Conservation (phyloP, 2,797 vertebrate species). For the Selene dorsalis region DNA sequence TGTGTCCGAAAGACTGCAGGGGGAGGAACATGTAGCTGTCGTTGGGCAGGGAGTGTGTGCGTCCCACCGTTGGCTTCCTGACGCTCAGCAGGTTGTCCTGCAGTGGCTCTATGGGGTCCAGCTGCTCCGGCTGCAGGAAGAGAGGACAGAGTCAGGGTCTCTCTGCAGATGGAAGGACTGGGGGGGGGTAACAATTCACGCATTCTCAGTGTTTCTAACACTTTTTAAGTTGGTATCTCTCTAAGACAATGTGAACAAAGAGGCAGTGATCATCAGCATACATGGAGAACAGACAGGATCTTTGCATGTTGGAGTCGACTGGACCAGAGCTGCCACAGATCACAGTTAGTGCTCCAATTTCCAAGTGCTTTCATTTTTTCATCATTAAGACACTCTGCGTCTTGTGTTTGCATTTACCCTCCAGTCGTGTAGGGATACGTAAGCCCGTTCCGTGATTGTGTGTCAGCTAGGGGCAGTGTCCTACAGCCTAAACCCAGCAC, state of each 20-base stretch:
- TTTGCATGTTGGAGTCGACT: constrained; percentile 68
- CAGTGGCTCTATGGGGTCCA: constrained; percentile 45
- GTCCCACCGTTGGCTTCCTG: constrained; percentile 91
- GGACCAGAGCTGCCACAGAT: constrained; percentile 74
- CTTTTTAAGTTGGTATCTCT: constrained; percentile 51
- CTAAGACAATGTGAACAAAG: constrained; percentile 63
- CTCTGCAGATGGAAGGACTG: not conserved
- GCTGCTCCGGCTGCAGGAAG: constrained; percentile 68
- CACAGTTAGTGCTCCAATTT: constrained; percentile 53
- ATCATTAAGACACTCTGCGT: not conserved
- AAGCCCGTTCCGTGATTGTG: constrained; percentile 60
- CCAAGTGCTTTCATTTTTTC: constrained; percentile 2
- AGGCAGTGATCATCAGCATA: constrained; percentile 73
- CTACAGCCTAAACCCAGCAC: constrained; percentile 64
- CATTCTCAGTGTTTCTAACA: constrained; percentile 50
- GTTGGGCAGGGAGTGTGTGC: constrained; percentile 95
- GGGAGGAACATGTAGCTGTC: constrained; percentile 98
- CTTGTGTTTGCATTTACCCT: constrained; percentile 23
- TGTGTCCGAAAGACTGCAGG: constrained; percentile 44
- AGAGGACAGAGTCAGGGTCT: constrained; percentile 40
- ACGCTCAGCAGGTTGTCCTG: constrained; percentile 89
- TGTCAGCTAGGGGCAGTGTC: constrained; percentile 74
- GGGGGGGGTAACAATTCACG: constrained; percentile 28
- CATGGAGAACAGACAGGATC: constrained; percentile 67
- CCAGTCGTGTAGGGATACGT: not conserved